phyloP scores from a whole-genome alignment of 2,888 invertebrate genomes.

The Argynnis bischoffii region DNA sequence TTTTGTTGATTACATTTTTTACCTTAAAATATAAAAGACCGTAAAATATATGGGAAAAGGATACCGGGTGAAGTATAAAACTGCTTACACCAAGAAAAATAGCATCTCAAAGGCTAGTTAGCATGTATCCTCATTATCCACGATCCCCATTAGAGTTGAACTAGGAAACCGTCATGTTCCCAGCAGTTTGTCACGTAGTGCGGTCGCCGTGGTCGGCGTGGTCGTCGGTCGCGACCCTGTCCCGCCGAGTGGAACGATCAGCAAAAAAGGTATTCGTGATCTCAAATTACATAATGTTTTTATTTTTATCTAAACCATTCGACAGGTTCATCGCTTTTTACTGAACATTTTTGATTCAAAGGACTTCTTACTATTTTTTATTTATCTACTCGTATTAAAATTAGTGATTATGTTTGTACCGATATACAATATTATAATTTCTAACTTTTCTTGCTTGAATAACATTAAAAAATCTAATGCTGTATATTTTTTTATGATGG shows the following conservation, averaged over 20 bases:
- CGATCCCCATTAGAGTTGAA: conserved; percentile 35
- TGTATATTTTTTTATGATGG: too few species aligned
- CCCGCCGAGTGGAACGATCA: conserved; percentile 60
- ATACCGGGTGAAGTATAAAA: not conserved
- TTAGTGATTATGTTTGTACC: too few species aligned
- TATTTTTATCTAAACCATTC: conserved; percentile 65
- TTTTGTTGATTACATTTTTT: not conserved
- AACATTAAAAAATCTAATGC: too few species aligned
- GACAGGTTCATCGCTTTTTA: conserved; percentile 53
- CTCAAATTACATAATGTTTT: conserved; percentile 62
- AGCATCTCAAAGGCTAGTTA: conserved; percentile 26
- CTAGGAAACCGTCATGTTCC: conserved; percentile 63
- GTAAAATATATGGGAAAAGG: too few species aligned
- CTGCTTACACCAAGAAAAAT: conserved; percentile 12
- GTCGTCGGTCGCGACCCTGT: conserved; percentile 63
- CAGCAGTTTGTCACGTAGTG: conserved; percentile 64
- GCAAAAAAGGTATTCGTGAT: conserved; percentile 55
- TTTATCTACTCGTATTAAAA: not conserved
- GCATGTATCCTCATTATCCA: conserved; percentile 32
- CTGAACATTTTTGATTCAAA: conserved; percentile 30
- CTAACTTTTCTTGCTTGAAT: too few species aligned
- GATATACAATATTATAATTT: too few species aligned
- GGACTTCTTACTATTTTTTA: conserved; percentile 30
- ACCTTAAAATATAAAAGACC: not conserved
- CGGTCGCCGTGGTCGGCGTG: conserved; percentile 46